Percentiles rank a stretch among this genome's conserved stretches.
These are phyloP conservation scores for Ammodytes dubius DNA, from an alignment of 2,113 vertebrate species.

Conservation along the genomic window DNA sequence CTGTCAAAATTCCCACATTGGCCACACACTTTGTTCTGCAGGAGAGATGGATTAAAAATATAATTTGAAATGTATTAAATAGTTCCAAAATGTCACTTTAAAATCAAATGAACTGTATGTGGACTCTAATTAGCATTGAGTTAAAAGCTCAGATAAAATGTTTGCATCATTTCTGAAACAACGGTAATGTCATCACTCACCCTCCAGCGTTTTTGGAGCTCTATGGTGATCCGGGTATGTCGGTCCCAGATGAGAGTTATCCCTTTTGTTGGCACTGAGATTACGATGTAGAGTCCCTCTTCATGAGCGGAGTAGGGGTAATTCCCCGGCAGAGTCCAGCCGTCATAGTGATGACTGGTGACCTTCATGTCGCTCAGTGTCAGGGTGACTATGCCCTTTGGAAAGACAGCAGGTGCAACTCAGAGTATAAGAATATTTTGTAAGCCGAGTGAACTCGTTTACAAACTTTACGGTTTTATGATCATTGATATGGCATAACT, in stretches of 20 bases:
- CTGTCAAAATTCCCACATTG: slow-evolving; percentile 91
- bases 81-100: background rate
- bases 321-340: slow-evolving; percentile 19
- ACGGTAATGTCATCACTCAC: slow-evolving; percentile 75
- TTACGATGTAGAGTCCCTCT: slow-evolving; percentile 86
- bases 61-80: background rate
- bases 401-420: background rate
- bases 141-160: background rate
- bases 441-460: background rate
- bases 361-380: slow-evolving; percentile 76
- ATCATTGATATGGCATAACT: no score
- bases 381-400: slow-evolving; percentile 71
- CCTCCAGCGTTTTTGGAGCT: slow-evolving; percentile 80
- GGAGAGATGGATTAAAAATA: background rate
- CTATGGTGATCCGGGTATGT: slow-evolving; percentile 85
- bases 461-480: background rate
- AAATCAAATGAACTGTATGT: background rate
- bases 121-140: background rate
- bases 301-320: slow-evolving; percentile 81
- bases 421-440: background rate
- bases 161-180: background rate
- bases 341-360: slow-evolving; percentile 13
- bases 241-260: slow-evolving; percentile 90
- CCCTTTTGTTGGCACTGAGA: slow-evolving; percentile 79
- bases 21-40: slow-evolving; percentile 86